Evolutionary conservation across 2,888 invertebrate species (phyloP).

Genomic region (Macrosoma leucophasiata): DNA sequence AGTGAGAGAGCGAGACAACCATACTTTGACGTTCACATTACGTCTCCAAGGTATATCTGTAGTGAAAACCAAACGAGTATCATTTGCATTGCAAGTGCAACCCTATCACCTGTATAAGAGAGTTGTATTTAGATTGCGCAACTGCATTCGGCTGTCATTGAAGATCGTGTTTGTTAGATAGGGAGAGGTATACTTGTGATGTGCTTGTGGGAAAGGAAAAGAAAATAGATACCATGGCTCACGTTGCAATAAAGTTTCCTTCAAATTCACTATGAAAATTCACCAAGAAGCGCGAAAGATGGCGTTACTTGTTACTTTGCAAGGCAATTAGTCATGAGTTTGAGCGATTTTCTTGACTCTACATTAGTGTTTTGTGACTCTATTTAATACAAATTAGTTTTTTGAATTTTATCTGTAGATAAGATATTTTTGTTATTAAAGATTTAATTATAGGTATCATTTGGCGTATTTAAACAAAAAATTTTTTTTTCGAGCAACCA

Average conservation of each 20-base stretch:
- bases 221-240: slow-evolving; percentile 42
- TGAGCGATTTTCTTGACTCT: too few species aligned
- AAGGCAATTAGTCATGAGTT: too few species aligned
- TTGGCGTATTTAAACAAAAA: too few species aligned
- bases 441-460: too few species aligned
- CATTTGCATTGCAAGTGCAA: slow-evolving; percentile 64
- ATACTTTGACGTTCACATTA: slow-evolving; percentile 60
- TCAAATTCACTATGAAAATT: slow-evolving; percentile 45
- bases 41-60: slow-evolving; percentile 46
- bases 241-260: slow-evolving; percentile 52
- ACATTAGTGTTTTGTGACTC: too few species aligned
- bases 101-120: slow-evolving; percentile 47
- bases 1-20: slow-evolving; percentile 57
- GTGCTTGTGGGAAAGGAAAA: slow-evolving; percentile 41
- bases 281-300: slow-evolving; percentile 50
- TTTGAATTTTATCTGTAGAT: slow-evolving; percentile 4
- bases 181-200: slow-evolving; percentile 38
- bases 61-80: slow-evolving; percentile 39
- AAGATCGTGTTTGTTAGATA: slow-evolving; percentile 39
- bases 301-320: slow-evolving; percentile 59
- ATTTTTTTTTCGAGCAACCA: too few species aligned
- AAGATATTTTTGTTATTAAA: slow-evolving; percentile 16
- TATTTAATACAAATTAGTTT: too few species aligned
- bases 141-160: slow-evolving; percentile 40
- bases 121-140: slow-evolving; percentile 50